Base-by-base conservation (phyloP, 2,888 invertebrate species). In the Parapristionchus giblindavisi region DNA sequence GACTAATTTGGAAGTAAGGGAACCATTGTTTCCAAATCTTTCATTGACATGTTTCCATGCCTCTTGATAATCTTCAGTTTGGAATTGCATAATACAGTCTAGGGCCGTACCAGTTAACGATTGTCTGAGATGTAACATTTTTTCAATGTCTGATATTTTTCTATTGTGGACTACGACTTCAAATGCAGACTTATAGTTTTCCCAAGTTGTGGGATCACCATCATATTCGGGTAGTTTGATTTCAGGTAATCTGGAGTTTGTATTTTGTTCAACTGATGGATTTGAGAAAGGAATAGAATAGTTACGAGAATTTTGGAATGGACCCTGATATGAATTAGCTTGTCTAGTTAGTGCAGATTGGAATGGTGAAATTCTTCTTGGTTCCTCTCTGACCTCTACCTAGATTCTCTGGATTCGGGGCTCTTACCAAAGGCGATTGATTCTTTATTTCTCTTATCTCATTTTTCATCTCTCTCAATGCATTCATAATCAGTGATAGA, bases 161-260 rank as follows among this genome's bases (percentile, higher is more conserved):
- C 38, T 34, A 3, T 5, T 2, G 21, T 61, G 36, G 24, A 61
- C 61, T 4, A 38, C 36, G 5, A 61, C 24, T 17, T 61, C 36
- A 38, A 61, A 61, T 6, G 61, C 27, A n/a, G 61, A 34, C 17
- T 36, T 61, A 38, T 24, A 61, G n/a, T 61, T 24, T 5, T 27
- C 2, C 61, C 61, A 61, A 17, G 34, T 38, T 24, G 21, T 36
- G 2, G 61, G 61, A 17, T 61, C 24, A 3, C 61, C 61, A 34
- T 61, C 61, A 17, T 36, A 61, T 17, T n/a, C 17, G 17, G 36
- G 2, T 3, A 61, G 21, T 27, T 61, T 34, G 21, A 61, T 61
- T 21, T 61, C 61, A 38, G 61, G 61, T 21, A 61, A n/a, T 3
- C 61, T 34, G 2, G 61, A 38, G 34, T n/a, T n/a, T n/a, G n/a